A percentile compares a stretch with the other conserved stretches of the same genome.
These are phyloP conservation scores for Hiodon alosoides DNA, from an alignment of 2,113 vertebrate species.

Conservation along the genomic window DNA sequence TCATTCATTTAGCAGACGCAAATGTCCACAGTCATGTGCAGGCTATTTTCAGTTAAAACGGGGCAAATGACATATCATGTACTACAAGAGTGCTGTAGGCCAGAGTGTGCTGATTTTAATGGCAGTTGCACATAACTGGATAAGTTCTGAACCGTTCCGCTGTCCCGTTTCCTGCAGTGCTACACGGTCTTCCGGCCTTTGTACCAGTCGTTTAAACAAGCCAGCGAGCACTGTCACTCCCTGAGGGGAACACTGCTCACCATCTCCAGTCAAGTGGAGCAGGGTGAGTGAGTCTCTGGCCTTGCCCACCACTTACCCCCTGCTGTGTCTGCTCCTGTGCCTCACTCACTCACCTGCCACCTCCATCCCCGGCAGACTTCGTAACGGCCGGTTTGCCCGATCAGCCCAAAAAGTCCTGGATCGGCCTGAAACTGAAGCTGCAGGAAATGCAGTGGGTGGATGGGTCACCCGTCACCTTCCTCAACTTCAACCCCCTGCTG, in stretches of 20 bases:
- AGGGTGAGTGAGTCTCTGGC: conserved; percentile 64
- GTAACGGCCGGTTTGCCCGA: conserved; percentile 69
- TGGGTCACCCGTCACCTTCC: conserved; percentile 58
- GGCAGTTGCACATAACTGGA: not conserved
- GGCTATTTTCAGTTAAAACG: not conserved
- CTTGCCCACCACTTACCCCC: not conserved
- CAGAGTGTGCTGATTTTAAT: conserved; percentile 3
- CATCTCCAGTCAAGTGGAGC: conserved; percentile 78
- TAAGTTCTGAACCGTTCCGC: not conserved
- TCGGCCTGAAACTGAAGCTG: conserved; percentile 71
- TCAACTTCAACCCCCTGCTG: conserved; percentile 81
- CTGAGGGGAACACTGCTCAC: conserved; percentile 74
- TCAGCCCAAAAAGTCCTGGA: conserved; percentile 68
- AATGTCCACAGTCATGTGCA: too few relatives aligned
- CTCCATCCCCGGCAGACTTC: conserved; percentile 69
- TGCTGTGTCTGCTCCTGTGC: not conserved
- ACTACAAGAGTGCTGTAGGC: not conserved
- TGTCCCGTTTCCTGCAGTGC: conserved; percentile 67
- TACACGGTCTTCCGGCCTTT: conserved; percentile 57
- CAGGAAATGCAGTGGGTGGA: conserved; percentile 71
- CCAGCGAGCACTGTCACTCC: conserved; percentile 63
- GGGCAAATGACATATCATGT: not conserved
- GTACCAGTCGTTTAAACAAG: conserved; percentile 57
- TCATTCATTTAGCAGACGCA: not conserved
- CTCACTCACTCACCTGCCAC: not conserved